phyloP scores from a whole-genome alignment of 1,140 invertebrate species.

The Luehdorfia chinensis region DNA sequence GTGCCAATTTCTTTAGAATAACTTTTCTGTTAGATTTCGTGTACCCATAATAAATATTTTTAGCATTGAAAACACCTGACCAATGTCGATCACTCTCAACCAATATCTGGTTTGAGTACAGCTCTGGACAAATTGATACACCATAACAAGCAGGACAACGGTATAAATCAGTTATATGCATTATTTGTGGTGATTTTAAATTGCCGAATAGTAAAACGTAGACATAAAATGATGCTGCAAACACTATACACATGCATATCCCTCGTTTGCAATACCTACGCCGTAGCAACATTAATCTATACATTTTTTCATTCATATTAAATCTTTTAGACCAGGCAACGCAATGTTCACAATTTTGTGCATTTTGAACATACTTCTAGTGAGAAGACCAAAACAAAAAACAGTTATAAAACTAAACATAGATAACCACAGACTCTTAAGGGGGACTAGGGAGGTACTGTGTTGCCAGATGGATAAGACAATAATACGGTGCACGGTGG shows the following conservation, averaged over 20 bases:
- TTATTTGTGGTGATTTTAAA: slow-evolving; percentile 47
- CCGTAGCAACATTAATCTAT: slow-evolving; percentile 43
- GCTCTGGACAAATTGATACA: slow-evolving; percentile 55
- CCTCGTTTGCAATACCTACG: slow-evolving; percentile 53
- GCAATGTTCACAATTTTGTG: too few species aligned
- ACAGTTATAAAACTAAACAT: too few species aligned
- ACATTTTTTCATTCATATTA: slow-evolving; percentile 39
- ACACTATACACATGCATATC: slow-evolving; percentile 28
- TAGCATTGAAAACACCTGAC: slow-evolving; percentile 55
- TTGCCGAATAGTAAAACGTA: slow-evolving; percentile 54
- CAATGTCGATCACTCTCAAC: slow-evolving; percentile 37
- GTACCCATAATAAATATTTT: slow-evolving; percentile 60
- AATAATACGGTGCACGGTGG: too few species aligned
- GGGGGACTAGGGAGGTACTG: too few species aligned
- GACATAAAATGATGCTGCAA: slow-evolving; percentile 47
- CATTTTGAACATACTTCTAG: too few species aligned
- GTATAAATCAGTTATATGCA: slow-evolving; percentile 51
- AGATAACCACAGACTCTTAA: too few species aligned
- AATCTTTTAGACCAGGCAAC: too few species aligned
- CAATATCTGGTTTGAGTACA: slow-evolving; percentile 59
- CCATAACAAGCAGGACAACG: slow-evolving; percentile 64
- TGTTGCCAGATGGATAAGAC: too few species aligned
- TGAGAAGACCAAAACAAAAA: too few species aligned
- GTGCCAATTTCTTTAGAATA: slow-evolving; percentile 59
- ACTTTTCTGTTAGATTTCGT: slow-evolving; percentile 54